Evolutionary conservation across 2,113 vertebrate genomes (phyloP), one percentile per base, ranked within the genome.

Genomic region (Pluvianellus socialis): DNA sequence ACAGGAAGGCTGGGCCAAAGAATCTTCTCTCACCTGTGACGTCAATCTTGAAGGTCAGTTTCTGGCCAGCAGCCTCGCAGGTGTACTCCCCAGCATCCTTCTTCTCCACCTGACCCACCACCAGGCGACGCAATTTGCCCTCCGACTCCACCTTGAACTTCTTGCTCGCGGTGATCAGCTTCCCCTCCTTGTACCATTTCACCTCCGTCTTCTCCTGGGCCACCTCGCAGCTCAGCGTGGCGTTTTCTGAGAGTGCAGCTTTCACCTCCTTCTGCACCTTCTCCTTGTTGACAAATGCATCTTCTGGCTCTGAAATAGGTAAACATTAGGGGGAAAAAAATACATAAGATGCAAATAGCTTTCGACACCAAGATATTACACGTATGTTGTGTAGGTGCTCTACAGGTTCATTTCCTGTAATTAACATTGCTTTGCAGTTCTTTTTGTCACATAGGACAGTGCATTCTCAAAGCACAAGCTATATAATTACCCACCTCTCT

Each of bases 251-350:
- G 3, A 72, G 42, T 26, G 79, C 42, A 12, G 96, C 97, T 81
- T 97, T 98, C 53, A 99, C 97, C 74, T 98, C 98, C 20, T 95
- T 98, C 90, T 98, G 85, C 45, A 49, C 49, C 49, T 12, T 23
- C 47, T 95, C 84, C 8, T 49, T 49, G 47, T 28, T 49, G 47
- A 49, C 10, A 49, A 98, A 98, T 0, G 55, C 73, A 18, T 85
- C 93, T 28, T 96, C 92, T 32, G 56, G 9, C 13, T 96, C 97
- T 97, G 67, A 10, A 75, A 70, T 0, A 23, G 8, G 35, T 14
- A 61, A 52, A 35, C 3, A 27, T 26, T 12, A 20, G 47, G 2
- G 7, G 5, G 26, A 19, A 42, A 32, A 32, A 35, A 30, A 55
- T 3, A 8, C 0, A 0, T 12, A 18, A 59, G 6, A 14, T 12